phyloP scores from a whole-genome alignment of 2,797 vertebrate species.

The Rhyacichthys aspro region DNA sequence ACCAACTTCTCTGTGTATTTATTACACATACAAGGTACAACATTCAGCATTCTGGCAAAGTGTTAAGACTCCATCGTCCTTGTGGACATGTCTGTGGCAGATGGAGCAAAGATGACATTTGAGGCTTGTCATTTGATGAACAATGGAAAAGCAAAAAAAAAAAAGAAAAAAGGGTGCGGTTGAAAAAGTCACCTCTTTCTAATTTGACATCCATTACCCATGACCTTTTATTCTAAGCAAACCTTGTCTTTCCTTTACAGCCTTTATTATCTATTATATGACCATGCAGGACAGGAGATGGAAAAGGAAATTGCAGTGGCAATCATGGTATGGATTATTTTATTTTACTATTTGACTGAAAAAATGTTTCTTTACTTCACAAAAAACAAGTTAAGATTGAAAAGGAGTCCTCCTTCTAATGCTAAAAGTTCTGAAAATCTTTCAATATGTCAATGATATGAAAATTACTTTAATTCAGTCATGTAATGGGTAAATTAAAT shows the following conservation, averaged over 20 bases:
- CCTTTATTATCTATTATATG: slow-evolving; percentile 55
- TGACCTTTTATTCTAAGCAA: slow-evolving; percentile 63
- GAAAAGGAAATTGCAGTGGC: slow-evolving; percentile 9
- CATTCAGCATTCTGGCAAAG: too few relatives aligned
- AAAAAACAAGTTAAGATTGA: too few relatives aligned
- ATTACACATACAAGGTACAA: background rate
- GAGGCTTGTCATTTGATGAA: slow-evolving; percentile 22
- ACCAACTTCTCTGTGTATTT: too few relatives aligned
- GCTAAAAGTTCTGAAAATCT: slow-evolving; percentile 10
- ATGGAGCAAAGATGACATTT: slow-evolving; percentile 20
- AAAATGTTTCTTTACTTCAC: too few relatives aligned
- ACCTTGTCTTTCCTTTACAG: slow-evolving; percentile 58
- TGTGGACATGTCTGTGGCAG: slow-evolving; percentile 1
- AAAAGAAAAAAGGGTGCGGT: slow-evolving; percentile 26
- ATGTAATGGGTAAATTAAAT: slow-evolving; percentile 19
- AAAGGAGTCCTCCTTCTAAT: slow-evolving; percentile 1
- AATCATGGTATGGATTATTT: background rate
- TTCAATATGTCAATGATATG: slow-evolving; percentile 26
- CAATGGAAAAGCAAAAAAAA: slow-evolving; percentile 33
- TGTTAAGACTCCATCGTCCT: too few relatives aligned
- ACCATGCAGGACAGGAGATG: slow-evolving; percentile 33
- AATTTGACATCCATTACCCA: slow-evolving; percentile 64
- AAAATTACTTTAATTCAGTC: slow-evolving; percentile 22
- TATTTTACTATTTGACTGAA: slow-evolving; percentile 5
- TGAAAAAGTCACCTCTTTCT: slow-evolving; percentile 44